Percentiles rank a stretch among this genome's conserved stretches.
phyloP scores from a whole-genome alignment of 2,888 invertebrate genomes.

The Homarus gammarus region DNA sequence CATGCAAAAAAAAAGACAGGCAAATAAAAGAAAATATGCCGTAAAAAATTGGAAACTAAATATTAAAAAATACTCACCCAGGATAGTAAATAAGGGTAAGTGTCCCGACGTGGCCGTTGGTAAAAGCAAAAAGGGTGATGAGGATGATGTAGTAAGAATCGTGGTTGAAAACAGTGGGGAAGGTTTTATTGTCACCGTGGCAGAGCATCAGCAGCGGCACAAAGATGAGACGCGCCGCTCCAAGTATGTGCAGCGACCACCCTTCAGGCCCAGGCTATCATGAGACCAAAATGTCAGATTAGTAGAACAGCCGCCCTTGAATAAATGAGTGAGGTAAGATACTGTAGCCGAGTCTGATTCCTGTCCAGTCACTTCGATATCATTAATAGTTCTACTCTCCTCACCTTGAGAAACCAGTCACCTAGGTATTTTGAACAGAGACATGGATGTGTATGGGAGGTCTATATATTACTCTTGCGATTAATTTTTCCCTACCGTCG shows the following conservation, averaged over 20 bases:
- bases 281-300: no score
- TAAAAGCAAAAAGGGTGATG: conserved; percentile 88
- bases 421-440: no score
- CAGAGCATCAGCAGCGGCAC: conserved; percentile 92
- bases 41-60: no score
- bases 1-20: not conserved
- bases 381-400: no score
- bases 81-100: conserved; percentile 91
- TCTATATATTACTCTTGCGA: no score
- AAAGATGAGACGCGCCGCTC: conserved; percentile 84
- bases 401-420: no score
- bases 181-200: conserved; percentile 87
- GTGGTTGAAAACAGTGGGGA: conserved; percentile 87
- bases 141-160: conserved; percentile 90
- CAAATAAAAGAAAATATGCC: no score
- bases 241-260: conserved; percentile 54
- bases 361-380: no score
- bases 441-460: no score
- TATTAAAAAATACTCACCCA: conserved; percentile 85
- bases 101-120: conserved; percentile 94
- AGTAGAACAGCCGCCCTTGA: no score
- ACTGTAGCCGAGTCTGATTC: no score
- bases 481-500: no score
- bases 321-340: not conserved
- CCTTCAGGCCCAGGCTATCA: conserved; percentile 65